Evolutionary conservation across 2,113 vertebrate genomes (phyloP), one percentile per base, ranked within the genome.

Genomic region (Leucosticte australis): DNA sequence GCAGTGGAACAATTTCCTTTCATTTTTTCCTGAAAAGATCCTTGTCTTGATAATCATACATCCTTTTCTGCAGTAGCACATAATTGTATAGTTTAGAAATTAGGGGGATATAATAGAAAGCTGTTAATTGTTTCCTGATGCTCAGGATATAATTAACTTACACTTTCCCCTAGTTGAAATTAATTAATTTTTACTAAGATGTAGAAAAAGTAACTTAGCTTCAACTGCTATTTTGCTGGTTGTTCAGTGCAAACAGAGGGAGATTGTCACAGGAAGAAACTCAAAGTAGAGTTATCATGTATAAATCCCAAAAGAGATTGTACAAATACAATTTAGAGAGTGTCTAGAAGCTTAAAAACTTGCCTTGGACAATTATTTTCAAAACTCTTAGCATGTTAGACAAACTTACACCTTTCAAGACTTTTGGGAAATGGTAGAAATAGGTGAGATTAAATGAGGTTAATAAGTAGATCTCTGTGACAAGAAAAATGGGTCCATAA

Each of bases 91-190:
- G 24, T 37, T 83, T 78, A 85, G 67, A 90, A 94, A 86, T 87
- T 74, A 77, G 62, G 27, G 31, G 1, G 2, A 39, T 89, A 79
- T 57, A 85, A 88, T 59, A 92, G 71, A 90, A 92, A 95, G 76
- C 68, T 93, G 85, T 93, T 95, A 91, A 94, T 95, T 96, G 52
- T 91, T 97, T 97, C 90, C 90, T 86, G 71, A 52, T 74, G 59
- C 47, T 96, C 52, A 94, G 83, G 79, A 93, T 88, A 73, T 83
- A 90, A 90, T 83, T 96, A 93, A 75, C 52, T 93, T 93, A 68
- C 14, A 67, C 41, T 94, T 95, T 70, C 33, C 28, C 83, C 64
- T 84, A n/a, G 39, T 19, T 91, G 44, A 85, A 67, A 80, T 57
- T 19, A 52, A 85, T 83, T 85, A 67, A 56, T 73, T 80, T 94